These are phyloP conservation scores for Leptothorax acervorum DNA, from an alignment of 2,888 invertebrate genomes.

Conservation along the genomic window DNA sequence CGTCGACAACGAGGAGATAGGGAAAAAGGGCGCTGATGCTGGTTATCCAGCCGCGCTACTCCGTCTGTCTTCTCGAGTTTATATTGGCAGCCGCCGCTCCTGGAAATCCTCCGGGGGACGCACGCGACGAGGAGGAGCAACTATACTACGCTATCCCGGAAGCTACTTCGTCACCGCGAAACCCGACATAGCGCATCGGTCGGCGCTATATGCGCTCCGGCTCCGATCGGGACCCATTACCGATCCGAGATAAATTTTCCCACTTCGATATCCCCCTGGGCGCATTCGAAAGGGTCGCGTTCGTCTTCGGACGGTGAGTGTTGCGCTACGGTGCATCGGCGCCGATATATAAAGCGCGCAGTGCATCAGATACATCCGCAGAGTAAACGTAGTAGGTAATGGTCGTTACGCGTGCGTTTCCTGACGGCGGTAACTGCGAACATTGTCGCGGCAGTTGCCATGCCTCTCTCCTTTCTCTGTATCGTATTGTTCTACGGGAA, in stretches of 20 bases:
- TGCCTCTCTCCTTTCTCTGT: not conserved
- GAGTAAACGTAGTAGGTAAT: constrained; percentile 57
- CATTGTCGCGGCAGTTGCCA: constrained; percentile 31
- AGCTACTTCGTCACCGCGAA: constrained; percentile 62
- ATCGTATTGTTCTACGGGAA: constrained; percentile 21
- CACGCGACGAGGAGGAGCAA: constrained; percentile 34
- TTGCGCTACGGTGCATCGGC: constrained; percentile 33
- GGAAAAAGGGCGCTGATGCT: constrained; percentile 29
- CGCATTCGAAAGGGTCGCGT: constrained; percentile 47
- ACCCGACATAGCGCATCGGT: constrained; percentile 27
- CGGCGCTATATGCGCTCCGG: constrained; percentile 38
- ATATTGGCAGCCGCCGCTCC: constrained; percentile 48
- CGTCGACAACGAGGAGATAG: constrained; percentile 4
- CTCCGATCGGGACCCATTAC: constrained; percentile 59
- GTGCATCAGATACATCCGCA: constrained; percentile 22
- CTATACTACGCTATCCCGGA: constrained; percentile 47
- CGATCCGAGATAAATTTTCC: constrained; percentile 60
- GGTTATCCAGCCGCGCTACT: constrained; percentile 35
- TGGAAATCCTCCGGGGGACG: constrained; percentile 57
- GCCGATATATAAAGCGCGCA: constrained; percentile 49
- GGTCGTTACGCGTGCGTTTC: constrained; percentile 56
- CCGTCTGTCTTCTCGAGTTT: constrained; percentile 48
- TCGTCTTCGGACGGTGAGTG: constrained; percentile 52
- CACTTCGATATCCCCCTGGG: constrained; percentile 59
- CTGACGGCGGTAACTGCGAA: constrained; percentile 39